These are phyloP conservation scores for Mola mola DNA, from an alignment of 2,113 vertebrate genomes.

Conservation along the genomic window DNA sequence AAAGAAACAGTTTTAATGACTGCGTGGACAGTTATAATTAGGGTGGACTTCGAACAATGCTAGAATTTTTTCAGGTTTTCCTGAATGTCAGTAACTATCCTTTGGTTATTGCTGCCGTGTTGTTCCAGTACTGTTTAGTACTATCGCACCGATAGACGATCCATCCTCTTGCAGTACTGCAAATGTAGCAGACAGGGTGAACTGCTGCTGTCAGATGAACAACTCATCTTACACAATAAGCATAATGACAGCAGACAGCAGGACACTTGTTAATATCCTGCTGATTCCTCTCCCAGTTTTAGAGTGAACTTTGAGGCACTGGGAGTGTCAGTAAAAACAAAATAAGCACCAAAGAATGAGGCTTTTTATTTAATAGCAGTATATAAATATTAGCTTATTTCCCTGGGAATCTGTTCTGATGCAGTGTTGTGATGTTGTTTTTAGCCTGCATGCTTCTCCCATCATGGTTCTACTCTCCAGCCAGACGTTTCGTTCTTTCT, in stretches of 20 bases:
- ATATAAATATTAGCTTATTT: constrained; percentile 20
- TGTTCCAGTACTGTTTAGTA: constrained; percentile 47
- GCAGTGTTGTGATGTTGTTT: constrained; percentile 37
- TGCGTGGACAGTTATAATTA: constrained; percentile 18
- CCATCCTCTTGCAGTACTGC: constrained; percentile 41
- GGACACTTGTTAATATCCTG: constrained; percentile 3
- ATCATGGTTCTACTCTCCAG: constrained; percentile 16
- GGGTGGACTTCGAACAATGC: constrained; percentile 23
- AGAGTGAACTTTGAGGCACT: not conserved
- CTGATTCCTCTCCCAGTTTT: not conserved
- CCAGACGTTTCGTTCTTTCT: not conserved
- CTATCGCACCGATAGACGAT: constrained; percentile 39
- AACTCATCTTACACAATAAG: constrained; percentile 1
- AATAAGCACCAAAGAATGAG: constrained; percentile 26
- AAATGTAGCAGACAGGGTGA: constrained; percentile 49
- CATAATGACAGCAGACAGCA: constrained; percentile 1
- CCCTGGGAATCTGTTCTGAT: constrained; percentile 52
- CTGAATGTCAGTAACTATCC: constrained; percentile 48
- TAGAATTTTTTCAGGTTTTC: constrained; percentile 55
- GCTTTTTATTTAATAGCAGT: constrained; percentile 41
- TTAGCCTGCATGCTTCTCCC: constrained; percentile 45
- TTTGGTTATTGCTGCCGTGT: constrained; percentile 28
- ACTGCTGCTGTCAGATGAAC: constrained; percentile 40
- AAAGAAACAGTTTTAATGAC: constrained; percentile 8
- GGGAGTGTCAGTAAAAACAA: not conserved